Conservation (phyloP, 2,888 invertebrate species). For the Dasysyrphus tricinctus region DNA sequence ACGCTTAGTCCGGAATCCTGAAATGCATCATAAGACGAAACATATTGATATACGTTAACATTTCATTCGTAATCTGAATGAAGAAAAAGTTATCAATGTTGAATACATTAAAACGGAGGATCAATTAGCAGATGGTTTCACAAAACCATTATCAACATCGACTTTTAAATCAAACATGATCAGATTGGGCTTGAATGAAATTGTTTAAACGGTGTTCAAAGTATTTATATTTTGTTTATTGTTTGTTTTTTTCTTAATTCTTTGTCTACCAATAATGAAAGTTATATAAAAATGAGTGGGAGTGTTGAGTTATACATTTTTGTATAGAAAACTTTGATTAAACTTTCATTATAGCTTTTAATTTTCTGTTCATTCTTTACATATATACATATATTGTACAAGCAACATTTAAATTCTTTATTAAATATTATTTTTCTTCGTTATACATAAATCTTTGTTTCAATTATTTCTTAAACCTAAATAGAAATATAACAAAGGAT, state of each 20-base stretch:
- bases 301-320: background rate
- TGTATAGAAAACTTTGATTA: background rate
- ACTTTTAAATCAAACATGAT: slow-evolving; percentile 10
- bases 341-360: background rate
- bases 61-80: background rate
- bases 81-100: slow-evolving; percentile 3
- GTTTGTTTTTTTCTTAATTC: background rate
- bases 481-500: no score
- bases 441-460: no score
- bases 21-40: slow-evolving; percentile 10
- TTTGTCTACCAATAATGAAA: background rate
- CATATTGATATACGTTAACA: background rate
- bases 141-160: slow-evolving; percentile 5
- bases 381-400: background rate
- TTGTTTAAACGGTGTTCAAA: background rate
- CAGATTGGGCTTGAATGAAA: background rate
- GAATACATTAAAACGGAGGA: slow-evolving; percentile 1
- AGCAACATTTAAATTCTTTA: background rate
- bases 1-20: slow-evolving; percentile 2
- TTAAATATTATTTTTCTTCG: no score
- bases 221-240: no score
- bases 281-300: slow-evolving; percentile 11
- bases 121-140: slow-evolving; percentile 9
- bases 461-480: no score
- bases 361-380: background rate